Evolutionary conservation across 2,113 vertebrate species (phyloP), one percentile per base, ranked within the genome.

Genomic region (Garra rufa): DNA sequence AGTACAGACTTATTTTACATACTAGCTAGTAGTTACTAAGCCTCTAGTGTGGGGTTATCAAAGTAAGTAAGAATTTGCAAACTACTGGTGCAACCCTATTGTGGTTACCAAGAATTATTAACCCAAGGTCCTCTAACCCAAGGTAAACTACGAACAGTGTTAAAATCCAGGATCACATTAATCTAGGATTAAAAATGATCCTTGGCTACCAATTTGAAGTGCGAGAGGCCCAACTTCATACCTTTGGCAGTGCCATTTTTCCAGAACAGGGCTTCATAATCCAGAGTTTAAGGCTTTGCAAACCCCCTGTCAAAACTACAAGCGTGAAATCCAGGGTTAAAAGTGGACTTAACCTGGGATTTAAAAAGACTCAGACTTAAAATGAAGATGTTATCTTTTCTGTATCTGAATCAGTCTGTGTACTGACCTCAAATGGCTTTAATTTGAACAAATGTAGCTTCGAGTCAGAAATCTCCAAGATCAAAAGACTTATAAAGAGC

Each of bases 371-470:
- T 57, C 8, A 63, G 26, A 63, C 1, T 28, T 63, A 6, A 63
- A 15, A 28, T 63, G 13, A 15, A 63, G 24, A 15, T n/a, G n/a
- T n/a, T n/a, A 2, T 63, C 11, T 61, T 61, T 63, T 63, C 59
- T 63, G 26, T 63, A n/a, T n/a, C 52, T 30, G 3, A 34, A 34
- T 65, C 19, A 6, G 24, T 9, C 24, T 75, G n/a, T n/a, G n/a
- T n/a, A n/a, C n/a, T n/a, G 8, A 19, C 8, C 15, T 28, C 46
- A 76, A 21, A 52, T 30, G 17, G 1, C 43, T 74, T 48, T 34
- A 19, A 52, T 76, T 76, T 34, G 7, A 38, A 55, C 74, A 76
- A 70, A 70, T 43, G 19, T 70, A 70, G 13, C 38, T 59, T 78
- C 52, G 10, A 78, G 34, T 43, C 38, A 28, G 44, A 28, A 48